Base-by-base conservation (phyloP, 2,888 invertebrate genomes). In the Yponomeuta plumbellus region DNA sequence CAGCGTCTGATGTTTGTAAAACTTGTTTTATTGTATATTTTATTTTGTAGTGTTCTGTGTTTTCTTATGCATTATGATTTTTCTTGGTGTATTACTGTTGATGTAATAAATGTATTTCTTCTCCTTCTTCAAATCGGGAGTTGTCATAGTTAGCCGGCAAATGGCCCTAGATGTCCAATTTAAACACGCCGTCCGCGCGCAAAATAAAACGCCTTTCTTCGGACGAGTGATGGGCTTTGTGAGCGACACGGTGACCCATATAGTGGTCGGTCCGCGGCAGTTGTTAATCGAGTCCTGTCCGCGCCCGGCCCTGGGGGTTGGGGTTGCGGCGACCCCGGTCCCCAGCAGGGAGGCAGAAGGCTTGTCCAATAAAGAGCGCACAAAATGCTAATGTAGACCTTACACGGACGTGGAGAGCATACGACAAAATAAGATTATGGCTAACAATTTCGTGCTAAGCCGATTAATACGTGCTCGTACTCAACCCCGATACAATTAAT, bases 221-320 rank as follows among this genome's bases (percentile, higher is more conserved):
- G 44, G 44, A 13, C n/a, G 23, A 23, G 23, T 21, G n/a, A 23
- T 23, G 22, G 58, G 21, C 58, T 20, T 21, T 23, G 23, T 59
- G 22, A 13, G 23, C 22, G 22, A 59, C 59, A 59, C 23, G 23
- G 23, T 59, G 59, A 21, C 59, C 59, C 59, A 59, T 22, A 59
- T 59, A 59, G 13, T 52, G 44, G 21, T 59, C 59, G 59, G 44
- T 13, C 34, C 21, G 59, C 22, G 59, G 59, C 59, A 22, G 58
- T 58, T 59, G 59, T 59, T 59, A 59, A 59, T 59, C 59, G 59
- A 21, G 59, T 59, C 59, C 59, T 23, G 21, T 23, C 59, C 21
- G 13, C 59, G 11, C 59, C 22, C 21, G 59, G 59, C 56, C 56
- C 56, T 20, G 58, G 11, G 21, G 59, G 22, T 8, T 13, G 44